phyloP scores from a whole-genome alignment of 2,888 invertebrate genomes.

The Phyto melanocephala region DNA sequence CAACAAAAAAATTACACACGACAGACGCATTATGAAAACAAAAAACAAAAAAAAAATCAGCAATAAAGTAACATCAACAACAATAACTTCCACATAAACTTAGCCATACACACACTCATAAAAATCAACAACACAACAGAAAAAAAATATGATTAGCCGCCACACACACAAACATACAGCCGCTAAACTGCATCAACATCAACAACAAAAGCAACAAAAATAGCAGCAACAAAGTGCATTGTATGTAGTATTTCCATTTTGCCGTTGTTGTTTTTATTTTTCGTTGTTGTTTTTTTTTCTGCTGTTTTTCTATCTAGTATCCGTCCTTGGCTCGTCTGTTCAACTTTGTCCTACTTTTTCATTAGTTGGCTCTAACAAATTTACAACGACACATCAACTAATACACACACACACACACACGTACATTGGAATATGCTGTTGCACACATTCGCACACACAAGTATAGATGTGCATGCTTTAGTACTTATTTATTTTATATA shows the following conservation, averaged over 20 bases:
- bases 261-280: conserved; percentile 47
- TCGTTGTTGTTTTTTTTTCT: conserved; percentile 50
- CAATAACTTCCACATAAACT: conserved; percentile 44
- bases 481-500: background rate
- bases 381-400: conserved; percentile 63
- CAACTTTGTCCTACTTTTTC: conserved; percentile 80
- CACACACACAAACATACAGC: conserved; percentile 26
- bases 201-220: conserved; percentile 38
- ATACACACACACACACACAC: conserved; percentile 34
- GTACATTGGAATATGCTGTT: conserved; percentile 27
- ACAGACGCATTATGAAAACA: conserved; percentile 55
- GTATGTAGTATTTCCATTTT: conserved; percentile 48
- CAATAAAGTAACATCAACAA: conserved; percentile 42
- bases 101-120: background rate
- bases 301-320: conserved; percentile 76
- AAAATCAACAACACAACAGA: conserved; percentile 1
- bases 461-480: conserved; percentile 23
- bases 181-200: conserved; percentile 43
- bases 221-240: conserved; percentile 64
- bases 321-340: conserved; percentile 80
- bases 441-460: background rate
- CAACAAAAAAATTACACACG: background rate
- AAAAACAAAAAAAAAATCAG: conserved; percentile 36
- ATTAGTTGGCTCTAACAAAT: conserved; percentile 73
- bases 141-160: conserved; percentile 57